These are phyloP conservation scores for Vireo griseus DNA, from an alignment of 2,797 vertebrate species.

Conservation along the genomic window DNA sequence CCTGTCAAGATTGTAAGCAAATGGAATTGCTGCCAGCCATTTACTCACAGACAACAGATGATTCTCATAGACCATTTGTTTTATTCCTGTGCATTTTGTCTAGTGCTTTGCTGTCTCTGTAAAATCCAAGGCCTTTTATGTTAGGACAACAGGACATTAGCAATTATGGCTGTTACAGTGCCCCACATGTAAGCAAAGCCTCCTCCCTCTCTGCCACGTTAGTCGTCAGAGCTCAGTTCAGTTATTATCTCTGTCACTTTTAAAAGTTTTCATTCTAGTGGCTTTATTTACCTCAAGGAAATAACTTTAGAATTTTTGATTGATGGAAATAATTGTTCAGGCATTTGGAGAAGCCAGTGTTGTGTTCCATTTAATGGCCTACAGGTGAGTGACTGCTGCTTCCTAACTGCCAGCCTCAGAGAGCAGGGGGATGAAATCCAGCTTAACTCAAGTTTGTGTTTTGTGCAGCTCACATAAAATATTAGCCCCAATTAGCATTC, in stretches of 20 bases:
- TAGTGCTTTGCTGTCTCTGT: slow-evolving; percentile 38
- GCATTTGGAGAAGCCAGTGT: background rate
- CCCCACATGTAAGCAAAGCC: background rate
- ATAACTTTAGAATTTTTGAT: background rate
- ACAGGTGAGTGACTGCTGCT: background rate
- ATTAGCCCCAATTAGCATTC: background rate
- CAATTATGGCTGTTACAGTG: background rate
- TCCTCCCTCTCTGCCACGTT: background rate
- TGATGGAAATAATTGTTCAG: background rate
- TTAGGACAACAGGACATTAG: slow-evolving; percentile 28
- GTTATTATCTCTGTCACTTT: background rate
- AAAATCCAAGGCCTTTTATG: slow-evolving; percentile 7
- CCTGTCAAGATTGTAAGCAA: slow-evolving; percentile 62
- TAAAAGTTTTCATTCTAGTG: background rate
- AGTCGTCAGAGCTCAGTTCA: background rate
- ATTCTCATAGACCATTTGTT: slow-evolving; percentile 61
- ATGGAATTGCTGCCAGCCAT: slow-evolving; percentile 46
- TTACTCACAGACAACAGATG: slow-evolving; percentile 59
- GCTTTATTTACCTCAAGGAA: background rate
- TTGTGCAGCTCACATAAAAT: background rate
- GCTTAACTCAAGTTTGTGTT: background rate
- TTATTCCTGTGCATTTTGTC: slow-evolving; percentile 49
- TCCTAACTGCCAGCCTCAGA: background rate
- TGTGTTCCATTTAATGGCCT: background rate
- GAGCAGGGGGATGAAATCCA: background rate